These are phyloP conservation scores for Drosophila sp. DNA, from an alignment of 1,140 invertebrate species.

Conservation along the genomic window DNA sequence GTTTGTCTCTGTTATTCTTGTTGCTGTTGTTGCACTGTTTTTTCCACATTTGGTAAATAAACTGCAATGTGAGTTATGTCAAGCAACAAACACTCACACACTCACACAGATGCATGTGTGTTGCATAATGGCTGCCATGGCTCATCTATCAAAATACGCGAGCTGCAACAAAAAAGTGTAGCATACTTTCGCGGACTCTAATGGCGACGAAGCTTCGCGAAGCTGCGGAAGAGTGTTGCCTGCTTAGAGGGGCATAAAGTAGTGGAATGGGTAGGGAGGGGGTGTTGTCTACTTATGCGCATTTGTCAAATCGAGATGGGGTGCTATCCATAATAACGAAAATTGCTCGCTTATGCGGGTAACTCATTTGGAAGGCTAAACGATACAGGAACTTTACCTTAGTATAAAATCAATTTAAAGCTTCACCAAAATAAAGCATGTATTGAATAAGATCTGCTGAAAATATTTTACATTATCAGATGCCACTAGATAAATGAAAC, in stretches of 20 bases:
- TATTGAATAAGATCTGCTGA: no score
- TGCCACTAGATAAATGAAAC: neutral
- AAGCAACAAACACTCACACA: conserved; percentile 56
- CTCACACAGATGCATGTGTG: conserved; percentile 23
- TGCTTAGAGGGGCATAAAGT: conserved; percentile 27
- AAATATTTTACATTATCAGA: neutral
- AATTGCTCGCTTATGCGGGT: conserved; percentile 10
- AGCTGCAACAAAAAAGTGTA: conserved; percentile 67
- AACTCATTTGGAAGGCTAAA: conserved; percentile 34
- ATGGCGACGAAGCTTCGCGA: conserved; percentile 40
- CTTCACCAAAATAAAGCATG: neutral
- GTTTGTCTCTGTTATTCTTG: conserved; percentile 62
- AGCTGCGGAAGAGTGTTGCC: conserved; percentile 60
- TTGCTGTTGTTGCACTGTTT: conserved; percentile 49
- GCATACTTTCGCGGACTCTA: conserved; percentile 66
- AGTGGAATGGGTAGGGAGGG: no score
- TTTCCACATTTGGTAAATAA: conserved; percentile 73
- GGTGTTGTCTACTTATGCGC: conserved; percentile 49
- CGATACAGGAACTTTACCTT: conserved; percentile 18
- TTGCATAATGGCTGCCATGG: conserved; percentile 78
- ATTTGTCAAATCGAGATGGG: conserved; percentile 49
- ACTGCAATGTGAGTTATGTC: conserved; percentile 78
- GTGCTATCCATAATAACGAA: conserved; percentile 18
- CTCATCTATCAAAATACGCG: conserved; percentile 79
- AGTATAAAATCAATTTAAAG: neutral